Evolutionary conservation across 2,888 invertebrate species (phyloP).

Genomic region (Ornithoptera alexandrae): DNA sequence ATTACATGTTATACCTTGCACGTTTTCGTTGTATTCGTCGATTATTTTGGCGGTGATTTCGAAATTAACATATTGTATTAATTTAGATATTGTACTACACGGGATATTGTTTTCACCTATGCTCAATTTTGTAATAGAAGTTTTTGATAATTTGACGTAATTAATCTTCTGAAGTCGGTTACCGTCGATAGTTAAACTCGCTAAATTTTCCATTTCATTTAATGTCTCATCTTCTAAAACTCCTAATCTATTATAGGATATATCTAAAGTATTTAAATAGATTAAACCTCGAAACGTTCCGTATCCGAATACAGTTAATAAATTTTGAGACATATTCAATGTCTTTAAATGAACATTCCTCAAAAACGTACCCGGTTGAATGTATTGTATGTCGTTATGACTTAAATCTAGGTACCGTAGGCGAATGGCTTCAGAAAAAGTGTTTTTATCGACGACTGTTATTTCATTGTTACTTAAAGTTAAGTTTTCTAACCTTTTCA

Average conservation of each 20-base stretch:
- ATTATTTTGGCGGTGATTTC: constrained; percentile 44
- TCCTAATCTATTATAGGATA: constrained; percentile 54
- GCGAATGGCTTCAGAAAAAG: constrained; percentile 42
- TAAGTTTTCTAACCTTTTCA: constrained; percentile 43
- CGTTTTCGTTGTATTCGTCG: constrained; percentile 43
- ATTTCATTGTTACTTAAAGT: constrained; percentile 49
- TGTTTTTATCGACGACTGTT: constrained; percentile 41
- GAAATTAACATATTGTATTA: constrained; percentile 36
- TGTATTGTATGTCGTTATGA: constrained; percentile 49
- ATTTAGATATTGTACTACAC: constrained; percentile 48
- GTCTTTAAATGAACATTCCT: constrained; percentile 44
- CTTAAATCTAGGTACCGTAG: constrained; percentile 53
- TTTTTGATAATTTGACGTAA: constrained; percentile 36
- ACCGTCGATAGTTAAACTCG: constrained; percentile 51
- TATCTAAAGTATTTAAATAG: constrained; percentile 48
- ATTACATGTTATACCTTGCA: constrained; percentile 46
- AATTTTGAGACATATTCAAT: constrained; percentile 62
- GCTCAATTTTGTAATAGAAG: constrained; percentile 46
- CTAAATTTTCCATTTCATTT: constrained; percentile 47
- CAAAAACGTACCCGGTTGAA: constrained; percentile 58
- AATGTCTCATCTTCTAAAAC: constrained; percentile 55
- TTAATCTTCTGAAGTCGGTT: constrained; percentile 51
- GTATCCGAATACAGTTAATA: constrained; percentile 45
- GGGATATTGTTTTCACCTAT: constrained; percentile 61
- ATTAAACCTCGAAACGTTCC: constrained; percentile 55